Percentiles rank a stretch among this genome's conserved stretches.
These are phyloP conservation scores for Sciurus niger DNA, from an alignment of 2,113 vertebrate species.

Conservation along the genomic window DNA sequence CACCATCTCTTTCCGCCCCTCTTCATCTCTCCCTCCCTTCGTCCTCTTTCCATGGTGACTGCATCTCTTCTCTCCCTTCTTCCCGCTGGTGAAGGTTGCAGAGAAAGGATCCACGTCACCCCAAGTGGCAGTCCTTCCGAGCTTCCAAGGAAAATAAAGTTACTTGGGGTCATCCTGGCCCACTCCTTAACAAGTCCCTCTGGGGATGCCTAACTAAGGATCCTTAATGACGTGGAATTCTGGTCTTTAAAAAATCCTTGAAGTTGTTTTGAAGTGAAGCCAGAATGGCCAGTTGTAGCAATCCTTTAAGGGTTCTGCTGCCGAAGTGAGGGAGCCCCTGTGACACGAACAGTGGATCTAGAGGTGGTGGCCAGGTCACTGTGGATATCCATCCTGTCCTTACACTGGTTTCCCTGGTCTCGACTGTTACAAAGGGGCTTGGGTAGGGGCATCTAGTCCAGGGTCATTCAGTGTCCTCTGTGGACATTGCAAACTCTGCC, in stretches of 20 bases:
- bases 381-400: neutral
- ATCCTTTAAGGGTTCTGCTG: neutral
- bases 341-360: neutral
- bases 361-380: neutral
- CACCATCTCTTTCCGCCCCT: neutral
- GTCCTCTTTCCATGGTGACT: neutral
- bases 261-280: neutral
- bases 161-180: constrained; percentile 15
- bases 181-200: neutral
- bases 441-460: neutral
- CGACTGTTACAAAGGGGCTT: neutral
- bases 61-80: neutral
- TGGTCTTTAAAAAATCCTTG: neutral
- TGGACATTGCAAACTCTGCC: neutral
- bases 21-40: neutral
- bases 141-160: neutral
- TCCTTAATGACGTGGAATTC: neutral
- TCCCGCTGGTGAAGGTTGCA: neutral
- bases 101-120: neutral
- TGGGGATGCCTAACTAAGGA: neutral
- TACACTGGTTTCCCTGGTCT: neutral
- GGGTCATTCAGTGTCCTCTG: accelerated
- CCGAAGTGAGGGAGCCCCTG: accelerated
- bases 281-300: neutral
- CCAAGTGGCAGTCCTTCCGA: neutral